A percentile compares a stretch with the other conserved stretches of the same genome.
Conservation (phyloP, 2,888 invertebrate species). For the Eristalinus aeneus region DNA sequence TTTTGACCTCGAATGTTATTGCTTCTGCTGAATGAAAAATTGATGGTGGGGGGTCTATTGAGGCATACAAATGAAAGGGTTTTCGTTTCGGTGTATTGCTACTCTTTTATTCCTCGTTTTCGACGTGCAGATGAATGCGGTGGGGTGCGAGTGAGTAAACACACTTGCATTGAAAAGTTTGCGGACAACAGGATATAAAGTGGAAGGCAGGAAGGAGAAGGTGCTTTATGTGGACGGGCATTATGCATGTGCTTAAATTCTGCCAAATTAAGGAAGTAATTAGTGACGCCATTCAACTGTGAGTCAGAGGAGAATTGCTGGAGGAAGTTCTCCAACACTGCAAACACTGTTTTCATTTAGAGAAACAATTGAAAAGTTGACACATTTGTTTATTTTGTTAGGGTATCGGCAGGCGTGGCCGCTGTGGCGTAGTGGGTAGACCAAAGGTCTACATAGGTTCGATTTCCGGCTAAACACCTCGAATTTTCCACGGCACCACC, state of each 20-base stretch:
- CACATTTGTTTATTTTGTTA: no score
- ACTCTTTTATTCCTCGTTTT: not conserved
- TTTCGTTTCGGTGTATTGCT: not conserved
- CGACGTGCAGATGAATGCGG: not conserved
- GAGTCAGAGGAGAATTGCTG: not conserved
- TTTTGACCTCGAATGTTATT: conserved; percentile 70
- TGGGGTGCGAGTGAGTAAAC: not conserved
- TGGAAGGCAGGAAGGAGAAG: not conserved
- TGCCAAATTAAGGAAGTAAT: not conserved
- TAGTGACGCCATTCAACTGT: not conserved
- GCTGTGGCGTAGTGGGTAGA: no score
- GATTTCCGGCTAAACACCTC: no score
- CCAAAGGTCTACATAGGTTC: no score
- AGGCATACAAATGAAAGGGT: conserved; percentile 67
- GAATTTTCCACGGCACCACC: no score
- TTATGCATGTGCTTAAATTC: not conserved
- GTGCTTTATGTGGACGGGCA: not conserved
- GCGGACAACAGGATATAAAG: not conserved
- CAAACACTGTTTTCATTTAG: no score
- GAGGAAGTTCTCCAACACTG: no score
- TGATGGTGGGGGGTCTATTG: conserved; percentile 63
- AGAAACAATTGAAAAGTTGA: no score
- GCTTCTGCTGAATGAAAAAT: conserved; percentile 68
- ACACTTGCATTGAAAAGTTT: conserved; percentile 16
- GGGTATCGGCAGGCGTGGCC: no score